Percentiles rank a stretch among this genome's conserved stretches.
Conservation (phyloP, 1,140 invertebrate genomes). For the Drosophila eugracilis region DNA sequence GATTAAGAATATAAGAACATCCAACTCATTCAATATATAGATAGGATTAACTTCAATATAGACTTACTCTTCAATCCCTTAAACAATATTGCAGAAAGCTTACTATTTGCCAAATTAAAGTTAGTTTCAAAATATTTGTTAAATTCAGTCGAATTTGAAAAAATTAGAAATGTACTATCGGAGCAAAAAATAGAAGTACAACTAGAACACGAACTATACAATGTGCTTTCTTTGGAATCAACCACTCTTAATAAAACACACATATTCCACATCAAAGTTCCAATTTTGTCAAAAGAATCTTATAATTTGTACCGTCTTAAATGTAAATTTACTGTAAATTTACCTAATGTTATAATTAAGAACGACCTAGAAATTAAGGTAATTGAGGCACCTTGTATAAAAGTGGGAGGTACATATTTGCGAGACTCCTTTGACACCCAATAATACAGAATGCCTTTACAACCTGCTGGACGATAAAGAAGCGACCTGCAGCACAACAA, state of each 20-base stretch:
- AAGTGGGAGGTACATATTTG: neutral
- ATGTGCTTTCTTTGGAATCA: slow-evolving; percentile 1
- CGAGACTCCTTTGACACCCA: neutral
- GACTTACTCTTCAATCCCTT: neutral
- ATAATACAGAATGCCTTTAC: neutral
- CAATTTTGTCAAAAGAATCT: no score
- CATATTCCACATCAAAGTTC: no score
- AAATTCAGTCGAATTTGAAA: neutral
- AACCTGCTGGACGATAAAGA: no score
- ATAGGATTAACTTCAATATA: neutral
- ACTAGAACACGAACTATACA: neutral
- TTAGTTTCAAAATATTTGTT: neutral
- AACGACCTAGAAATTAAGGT: neutral
- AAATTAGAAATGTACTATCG: neutral
- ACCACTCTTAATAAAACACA: no score
- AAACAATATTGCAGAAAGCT: neutral
- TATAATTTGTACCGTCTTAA: neutral
- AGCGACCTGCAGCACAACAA: neutral
- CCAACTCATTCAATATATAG: no score
- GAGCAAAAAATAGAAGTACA: neutral
- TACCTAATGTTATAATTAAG: slow-evolving; percentile 1
- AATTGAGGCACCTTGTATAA: neutral
- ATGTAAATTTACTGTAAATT: neutral
- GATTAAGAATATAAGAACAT: neutral
- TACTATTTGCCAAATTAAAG: neutral